Conservation (phyloP, 30 jellyfish, hydroid and myxozoan species). For the Morbakka virulenta region DNA sequence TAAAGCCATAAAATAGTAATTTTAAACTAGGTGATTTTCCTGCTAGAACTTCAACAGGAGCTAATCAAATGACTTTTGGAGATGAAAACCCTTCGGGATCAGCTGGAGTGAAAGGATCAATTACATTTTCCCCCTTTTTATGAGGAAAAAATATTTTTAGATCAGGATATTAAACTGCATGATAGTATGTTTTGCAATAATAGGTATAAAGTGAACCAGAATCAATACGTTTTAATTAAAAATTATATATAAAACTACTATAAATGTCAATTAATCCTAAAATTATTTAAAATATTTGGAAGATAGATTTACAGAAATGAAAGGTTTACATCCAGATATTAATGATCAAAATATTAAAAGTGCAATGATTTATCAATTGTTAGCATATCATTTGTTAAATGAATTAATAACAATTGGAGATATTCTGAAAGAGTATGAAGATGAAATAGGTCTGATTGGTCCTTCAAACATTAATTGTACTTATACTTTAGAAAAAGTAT, state of each 20-base stretch:
- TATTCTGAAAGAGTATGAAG: neutral
- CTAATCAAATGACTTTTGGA: slow-evolving; percentile 49
- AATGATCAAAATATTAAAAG: neutral
- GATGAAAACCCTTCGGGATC: slow-evolving; percentile 37
- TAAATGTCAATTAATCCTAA: neutral
- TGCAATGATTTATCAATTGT: neutral
- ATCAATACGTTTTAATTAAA: neutral
- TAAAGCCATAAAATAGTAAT: too few species aligned
- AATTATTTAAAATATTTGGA: neutral
- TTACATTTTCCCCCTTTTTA: too few species aligned
- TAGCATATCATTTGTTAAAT: neutral
- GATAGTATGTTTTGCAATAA: slow-evolving; percentile 3
- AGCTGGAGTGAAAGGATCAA: too few species aligned
- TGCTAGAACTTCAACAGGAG: slow-evolving; percentile 35
- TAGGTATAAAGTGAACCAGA: slow-evolving; percentile 1
- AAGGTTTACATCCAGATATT: neutral
- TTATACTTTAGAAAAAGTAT: neutral
- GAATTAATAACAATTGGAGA: neutral
- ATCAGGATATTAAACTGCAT: slow-evolving; percentile 4
- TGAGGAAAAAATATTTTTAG: neutral
- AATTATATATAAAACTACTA: neutral
- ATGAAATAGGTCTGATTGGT: neutral
- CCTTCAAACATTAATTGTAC: neutral
- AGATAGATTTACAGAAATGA: neutral
- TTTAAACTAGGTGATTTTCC: slow-evolving; percentile 30